Evolutionary conservation across 2,113 vertebrate species (phyloP).

Genomic region (Chaenogobius annularis): DNA sequence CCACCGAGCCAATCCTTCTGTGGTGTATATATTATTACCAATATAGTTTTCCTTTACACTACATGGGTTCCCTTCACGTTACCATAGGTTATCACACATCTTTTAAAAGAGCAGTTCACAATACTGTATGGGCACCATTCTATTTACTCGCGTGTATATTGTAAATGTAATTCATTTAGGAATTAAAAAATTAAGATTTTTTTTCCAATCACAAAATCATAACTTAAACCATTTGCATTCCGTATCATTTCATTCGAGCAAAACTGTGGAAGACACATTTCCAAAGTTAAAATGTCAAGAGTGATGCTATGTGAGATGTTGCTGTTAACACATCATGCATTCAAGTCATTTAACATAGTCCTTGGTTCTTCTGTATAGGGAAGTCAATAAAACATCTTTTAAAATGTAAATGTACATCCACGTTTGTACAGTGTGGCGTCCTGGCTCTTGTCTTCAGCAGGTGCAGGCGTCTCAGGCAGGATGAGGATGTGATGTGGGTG

Average conservation of each 20-base stretch:
- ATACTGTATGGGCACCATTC: no score
- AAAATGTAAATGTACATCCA: not conserved
- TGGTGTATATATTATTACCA: not conserved
- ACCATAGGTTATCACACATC: not conserved
- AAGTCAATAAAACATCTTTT: not conserved
- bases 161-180: no score
- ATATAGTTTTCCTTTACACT: not conserved
- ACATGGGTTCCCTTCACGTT: not conserved
- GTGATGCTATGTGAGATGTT: not conserved
- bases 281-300: no score
- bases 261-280: not conserved
- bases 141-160: no score
- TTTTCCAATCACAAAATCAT: not conserved
- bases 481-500: conserved; percentile 5
- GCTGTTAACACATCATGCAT: not conserved
- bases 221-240: not conserved
- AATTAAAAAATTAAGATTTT: no score
- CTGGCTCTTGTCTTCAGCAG: not conserved
- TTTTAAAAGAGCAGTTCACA: not conserved
- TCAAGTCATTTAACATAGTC: not conserved
- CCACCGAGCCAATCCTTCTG: no score
- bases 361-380: not conserved
- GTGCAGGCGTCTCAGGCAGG: not conserved
- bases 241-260: not conserved
- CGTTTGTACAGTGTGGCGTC: not conserved